phyloP scores from a whole-genome alignment of 2,888 invertebrate species.

The Gasteruption jaculator region DNA sequence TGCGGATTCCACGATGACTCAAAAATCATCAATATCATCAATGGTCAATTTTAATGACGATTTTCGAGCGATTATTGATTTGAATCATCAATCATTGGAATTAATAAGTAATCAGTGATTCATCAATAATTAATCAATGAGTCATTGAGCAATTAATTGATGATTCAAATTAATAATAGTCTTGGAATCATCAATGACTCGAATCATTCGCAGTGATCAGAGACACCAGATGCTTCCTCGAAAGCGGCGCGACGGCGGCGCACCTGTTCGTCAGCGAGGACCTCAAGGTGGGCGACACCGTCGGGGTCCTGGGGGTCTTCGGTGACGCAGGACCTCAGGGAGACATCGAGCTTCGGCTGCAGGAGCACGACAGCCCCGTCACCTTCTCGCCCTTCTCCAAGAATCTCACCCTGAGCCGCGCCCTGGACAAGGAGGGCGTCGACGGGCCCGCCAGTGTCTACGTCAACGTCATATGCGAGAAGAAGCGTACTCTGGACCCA shows the following conservation, averaged over 20 bases:
- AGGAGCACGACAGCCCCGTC: slow-evolving; percentile 77
- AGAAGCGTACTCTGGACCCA: slow-evolving; percentile 73
- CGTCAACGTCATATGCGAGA: slow-evolving; percentile 80
- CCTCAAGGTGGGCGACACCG: slow-evolving; percentile 70
- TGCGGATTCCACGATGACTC: too few relatives aligned
- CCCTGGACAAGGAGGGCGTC: slow-evolving; percentile 80
- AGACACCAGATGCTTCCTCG: slow-evolving; percentile 85
- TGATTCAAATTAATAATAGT: too few relatives aligned
- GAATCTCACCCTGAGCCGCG: slow-evolving; percentile 72
- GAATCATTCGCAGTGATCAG: slow-evolving; percentile 62
- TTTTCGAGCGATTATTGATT: too few relatives aligned
- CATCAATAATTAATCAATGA: too few relatives aligned
- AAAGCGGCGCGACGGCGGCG: slow-evolving; percentile 86
- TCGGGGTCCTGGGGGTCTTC: slow-evolving; percentile 75
- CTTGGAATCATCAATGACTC: too few relatives aligned
- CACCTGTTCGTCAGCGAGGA: slow-evolving; percentile 89
- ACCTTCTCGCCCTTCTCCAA: slow-evolving; percentile 72
- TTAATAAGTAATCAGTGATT: too few relatives aligned
- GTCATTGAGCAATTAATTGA: too few relatives aligned
- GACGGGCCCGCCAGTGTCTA: slow-evolving; percentile 80
- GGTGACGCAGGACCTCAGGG: slow-evolving; percentile 75
- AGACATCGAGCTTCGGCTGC: slow-evolving; percentile 72
- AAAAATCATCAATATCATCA: too few relatives aligned
- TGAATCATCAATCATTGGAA: too few relatives aligned
- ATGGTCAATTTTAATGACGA: too few relatives aligned